Base-by-base conservation (phyloP, 2,113 vertebrate species). In the Piaya cayana region DNA sequence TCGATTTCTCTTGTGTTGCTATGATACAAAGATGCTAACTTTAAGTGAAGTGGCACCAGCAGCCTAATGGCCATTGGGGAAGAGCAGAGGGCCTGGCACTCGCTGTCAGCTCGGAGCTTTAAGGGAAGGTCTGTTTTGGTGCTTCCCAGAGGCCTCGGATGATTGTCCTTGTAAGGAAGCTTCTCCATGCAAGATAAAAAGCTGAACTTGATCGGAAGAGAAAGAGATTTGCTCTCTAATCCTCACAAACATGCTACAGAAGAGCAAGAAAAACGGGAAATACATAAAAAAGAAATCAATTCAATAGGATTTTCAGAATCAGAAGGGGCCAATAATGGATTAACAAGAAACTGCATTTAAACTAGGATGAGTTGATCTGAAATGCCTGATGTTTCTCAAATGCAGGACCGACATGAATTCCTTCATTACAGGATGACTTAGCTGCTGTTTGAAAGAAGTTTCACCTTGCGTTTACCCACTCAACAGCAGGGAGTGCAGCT, bases 1-100 rank as follows among this genome's bases (percentile, higher is more conserved):
- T 89, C 29, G 72, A 62, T 69, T 76, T 75, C 62, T 39, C 25
- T 59, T 36, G 47, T 26, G 93, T 92, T 95, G 93, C 91, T 95
- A 79, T 34, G 89, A 89, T 85, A 93, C 94, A 79, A 53, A 91
- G 69, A 91, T 69, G 81, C 43, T 91, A 84, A 82, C 53, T 86
- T 81, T 36, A 75, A 45, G 55, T 39, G 74, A 42, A 86, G 34
- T 32, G 52, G 42, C 89, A 77, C n/a, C 80, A 67, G 58, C 19
- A 60, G 22, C 58, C 49, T 71, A 36, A 60, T 10, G 83, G 52
- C 64, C 77, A 49, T 5, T 2, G 8, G 42, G 75, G 60, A 64
- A 50, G 36, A 5, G 3, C 49, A 32, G 63, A 81, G 50, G 36
- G 70, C 59, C 37, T 49, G 72, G 42, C 29, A 12, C 43, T 20